These are phyloP conservation scores for Echinometra lucunter DNA, from an alignment of 53 echinoderm and acorn worm species.

Conservation along the genomic window DNA sequence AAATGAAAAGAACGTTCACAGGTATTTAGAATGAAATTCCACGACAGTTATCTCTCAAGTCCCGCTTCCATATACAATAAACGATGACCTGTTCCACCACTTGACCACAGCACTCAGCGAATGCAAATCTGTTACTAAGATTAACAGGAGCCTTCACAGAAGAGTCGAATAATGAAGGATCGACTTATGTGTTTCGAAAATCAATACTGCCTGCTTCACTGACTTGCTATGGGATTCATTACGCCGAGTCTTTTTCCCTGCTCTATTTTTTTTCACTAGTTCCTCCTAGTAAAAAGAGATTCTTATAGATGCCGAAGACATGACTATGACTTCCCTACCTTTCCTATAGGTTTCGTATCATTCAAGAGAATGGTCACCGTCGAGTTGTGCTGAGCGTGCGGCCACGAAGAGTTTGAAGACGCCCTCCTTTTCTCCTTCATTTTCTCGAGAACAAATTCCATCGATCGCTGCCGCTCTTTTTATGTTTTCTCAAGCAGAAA, in stretches of 20 bases:
- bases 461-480: conserved; percentile 6
- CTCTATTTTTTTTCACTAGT: background rate
- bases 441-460: background rate
- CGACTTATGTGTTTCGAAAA: background rate
- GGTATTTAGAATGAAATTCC: background rate
- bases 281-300: background rate
- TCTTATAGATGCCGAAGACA: background rate
- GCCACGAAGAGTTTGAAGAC: background rate
- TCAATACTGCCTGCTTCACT: conserved; percentile 33
- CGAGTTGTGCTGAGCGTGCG: background rate
- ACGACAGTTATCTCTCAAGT: background rate
- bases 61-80: background rate
- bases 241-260: background rate
- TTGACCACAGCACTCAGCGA: background rate
- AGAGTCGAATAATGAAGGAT: background rate
- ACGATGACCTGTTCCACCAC: background rate
- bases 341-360: background rate
- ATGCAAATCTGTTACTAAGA: conserved; percentile 28
- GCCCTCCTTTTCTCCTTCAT: background rate
- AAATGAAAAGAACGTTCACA: background rate
- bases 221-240: background rate
- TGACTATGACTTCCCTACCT: background rate
- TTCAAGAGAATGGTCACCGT: background rate
- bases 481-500: conserved; percentile 14
- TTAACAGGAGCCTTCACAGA: background rate